A percentile compares a stretch with the other conserved stretches of the same genome.
Conservation (phyloP, 37 sponge, comb jelly and placozoan species). For the Ephydatia muelleri region DNA sequence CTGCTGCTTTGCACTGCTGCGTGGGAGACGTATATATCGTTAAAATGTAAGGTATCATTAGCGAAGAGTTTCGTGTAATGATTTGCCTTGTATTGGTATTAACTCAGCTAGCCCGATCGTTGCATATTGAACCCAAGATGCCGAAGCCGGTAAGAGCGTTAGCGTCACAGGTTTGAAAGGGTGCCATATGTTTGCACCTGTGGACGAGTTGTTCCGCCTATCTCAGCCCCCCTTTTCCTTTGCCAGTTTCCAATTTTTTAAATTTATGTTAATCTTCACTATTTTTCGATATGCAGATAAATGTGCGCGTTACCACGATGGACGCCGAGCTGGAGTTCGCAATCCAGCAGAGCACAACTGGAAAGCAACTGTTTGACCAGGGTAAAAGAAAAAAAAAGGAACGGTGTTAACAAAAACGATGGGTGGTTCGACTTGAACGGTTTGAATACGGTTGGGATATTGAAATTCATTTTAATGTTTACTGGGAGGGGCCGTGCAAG, state of each 20-base stretch:
- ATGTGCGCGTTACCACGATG: conserved; percentile 93
- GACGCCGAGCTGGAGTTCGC: conserved; percentile 99
- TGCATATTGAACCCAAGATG: conserved; percentile 29
- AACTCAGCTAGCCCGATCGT: not conserved
- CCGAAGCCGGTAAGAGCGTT: conserved; percentile 58
- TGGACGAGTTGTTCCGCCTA: not conserved
- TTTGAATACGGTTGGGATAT: too few species aligned
- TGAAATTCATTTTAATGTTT: too few species aligned
- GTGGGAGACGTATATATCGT: too few species aligned
- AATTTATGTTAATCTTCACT: too few species aligned
- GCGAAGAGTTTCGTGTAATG: too few species aligned
- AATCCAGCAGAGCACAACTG: conserved; percentile 96
- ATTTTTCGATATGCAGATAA: conserved; percentile 48
- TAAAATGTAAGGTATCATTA: too few species aligned
- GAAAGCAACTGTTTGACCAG: conserved; percentile 99
- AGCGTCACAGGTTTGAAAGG: conserved; percentile 5
- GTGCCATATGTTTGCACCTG: not conserved
- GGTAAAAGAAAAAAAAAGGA: conserved; percentile 21
- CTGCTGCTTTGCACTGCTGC: too few species aligned
- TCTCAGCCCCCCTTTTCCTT: not conserved
- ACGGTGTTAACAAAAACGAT: too few species aligned
- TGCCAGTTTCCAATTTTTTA: too few species aligned
- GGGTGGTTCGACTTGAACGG: too few species aligned
- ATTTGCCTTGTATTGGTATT: too few species aligned
- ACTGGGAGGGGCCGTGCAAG: too few species aligned